These are phyloP conservation scores for Sprattus sprattus DNA, from an alignment of 2,113 vertebrate species.

Conservation along the genomic window DNA sequence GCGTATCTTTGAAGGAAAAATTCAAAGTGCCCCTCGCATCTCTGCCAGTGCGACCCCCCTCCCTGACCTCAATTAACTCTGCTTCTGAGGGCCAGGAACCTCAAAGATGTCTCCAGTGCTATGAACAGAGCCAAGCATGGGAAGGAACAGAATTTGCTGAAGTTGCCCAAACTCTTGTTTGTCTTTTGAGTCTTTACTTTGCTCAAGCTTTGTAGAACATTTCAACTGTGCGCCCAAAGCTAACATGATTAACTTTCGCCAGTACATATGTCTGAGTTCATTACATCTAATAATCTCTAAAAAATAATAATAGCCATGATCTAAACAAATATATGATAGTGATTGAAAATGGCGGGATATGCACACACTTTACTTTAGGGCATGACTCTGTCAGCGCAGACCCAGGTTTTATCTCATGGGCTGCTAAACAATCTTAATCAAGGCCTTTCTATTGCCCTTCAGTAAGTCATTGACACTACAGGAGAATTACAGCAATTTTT, in stretches of 20 bases:
- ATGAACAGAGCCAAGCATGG: background rate
- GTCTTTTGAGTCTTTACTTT: background rate
- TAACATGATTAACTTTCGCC: background rate
- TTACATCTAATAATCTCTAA: background rate
- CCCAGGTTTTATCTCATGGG: background rate
- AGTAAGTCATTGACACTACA: background rate
- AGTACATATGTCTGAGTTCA: background rate
- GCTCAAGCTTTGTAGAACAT: background rate
- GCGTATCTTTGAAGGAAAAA: conserved; percentile 12
- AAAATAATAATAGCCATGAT: background rate
- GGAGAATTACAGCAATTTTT: background rate
- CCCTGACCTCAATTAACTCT: conserved; percentile 34
- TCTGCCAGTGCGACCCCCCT: background rate
- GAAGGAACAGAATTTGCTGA: background rate
- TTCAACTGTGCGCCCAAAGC: background rate
- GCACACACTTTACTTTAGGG: background rate
- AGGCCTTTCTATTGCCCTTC: background rate
- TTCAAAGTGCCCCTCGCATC: background rate
- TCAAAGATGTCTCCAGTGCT: conserved; percentile 3
- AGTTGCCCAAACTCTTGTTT: background rate
- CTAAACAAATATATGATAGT: background rate
- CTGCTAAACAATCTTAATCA: background rate
- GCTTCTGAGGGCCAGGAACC: conserved; percentile 6
- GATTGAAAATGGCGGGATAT: background rate
- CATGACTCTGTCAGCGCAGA: background rate